These are phyloP conservation scores for Tragelaphus buxtoni DNA, from an alignment of 2,113 vertebrate species.

Conservation along the genomic window DNA sequence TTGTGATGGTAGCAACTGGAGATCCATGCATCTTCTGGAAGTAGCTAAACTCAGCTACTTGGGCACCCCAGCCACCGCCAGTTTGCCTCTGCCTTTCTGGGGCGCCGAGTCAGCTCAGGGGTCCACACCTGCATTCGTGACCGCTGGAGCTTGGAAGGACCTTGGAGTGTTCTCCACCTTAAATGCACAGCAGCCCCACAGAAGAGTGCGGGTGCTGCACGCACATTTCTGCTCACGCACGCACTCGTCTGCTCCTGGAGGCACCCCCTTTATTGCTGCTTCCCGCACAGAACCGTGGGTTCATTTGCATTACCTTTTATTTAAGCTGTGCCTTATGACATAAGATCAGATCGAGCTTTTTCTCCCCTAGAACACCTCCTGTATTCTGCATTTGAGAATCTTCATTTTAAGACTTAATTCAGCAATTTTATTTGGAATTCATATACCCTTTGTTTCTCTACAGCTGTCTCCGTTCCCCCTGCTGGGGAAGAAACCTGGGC, in stretches of 20 bases:
- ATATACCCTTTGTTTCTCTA: neutral
- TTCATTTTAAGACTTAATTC: neutral
- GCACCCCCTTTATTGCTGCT: neutral
- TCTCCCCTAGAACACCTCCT: neutral
- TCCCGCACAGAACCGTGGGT: fast-evolving
- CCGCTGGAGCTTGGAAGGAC: neutral
- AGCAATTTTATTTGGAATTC: conserved; percentile 24
- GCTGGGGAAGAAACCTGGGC: conserved; percentile 33
- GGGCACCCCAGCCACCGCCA: fast-evolving
- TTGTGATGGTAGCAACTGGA: neutral
- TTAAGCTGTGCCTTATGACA: neutral
- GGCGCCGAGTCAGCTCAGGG: neutral
- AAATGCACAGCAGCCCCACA: fast-evolving
- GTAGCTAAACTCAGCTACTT: neutral
- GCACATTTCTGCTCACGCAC: fast-evolving
- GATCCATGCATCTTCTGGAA: neutral
- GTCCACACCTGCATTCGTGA: too few species aligned
- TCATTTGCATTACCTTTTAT: neutral
- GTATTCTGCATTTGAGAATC: neutral
- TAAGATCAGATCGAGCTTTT: neutral
- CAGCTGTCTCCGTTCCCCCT: conserved; percentile 23
- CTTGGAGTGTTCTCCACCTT: fast-evolving
- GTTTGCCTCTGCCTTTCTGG: neutral
- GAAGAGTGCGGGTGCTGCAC: fast-evolving
- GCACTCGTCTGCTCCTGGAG: fast-evolving